A percentile compares a stretch with the other conserved stretches of the same genome.
Evolutionary conservation across 2,113 vertebrate species (phyloP).

Genomic region (Podiceps cristatus): DNA sequence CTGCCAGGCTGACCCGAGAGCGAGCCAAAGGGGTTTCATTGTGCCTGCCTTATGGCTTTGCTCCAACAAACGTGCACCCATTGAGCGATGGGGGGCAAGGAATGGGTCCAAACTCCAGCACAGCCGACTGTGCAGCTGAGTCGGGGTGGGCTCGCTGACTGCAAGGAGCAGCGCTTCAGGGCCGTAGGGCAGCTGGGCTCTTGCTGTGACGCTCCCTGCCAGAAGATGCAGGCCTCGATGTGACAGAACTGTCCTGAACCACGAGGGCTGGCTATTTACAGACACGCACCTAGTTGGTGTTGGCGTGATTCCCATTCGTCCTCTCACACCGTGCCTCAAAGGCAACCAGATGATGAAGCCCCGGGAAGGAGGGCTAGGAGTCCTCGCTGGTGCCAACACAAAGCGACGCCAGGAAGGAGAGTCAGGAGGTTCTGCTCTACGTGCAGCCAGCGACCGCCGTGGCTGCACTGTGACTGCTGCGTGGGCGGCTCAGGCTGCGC

Average conservation of each 20-base stretch:
- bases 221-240: background rate
- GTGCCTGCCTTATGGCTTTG: background rate
- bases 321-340: background rate
- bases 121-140: background rate
- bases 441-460: background rate
- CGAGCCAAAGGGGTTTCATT: background rate
- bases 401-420: background rate
- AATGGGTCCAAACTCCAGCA: background rate
- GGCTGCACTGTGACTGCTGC: background rate
- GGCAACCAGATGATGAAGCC: background rate
- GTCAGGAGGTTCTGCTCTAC: background rate
- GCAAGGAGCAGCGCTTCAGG: background rate
- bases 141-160: background rate
- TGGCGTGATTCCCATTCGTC: background rate
- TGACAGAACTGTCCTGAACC: background rate
- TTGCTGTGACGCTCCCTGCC: rapidly evolving
- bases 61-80: background rate
- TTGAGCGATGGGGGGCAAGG: rapidly evolving
- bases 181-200: background rate
- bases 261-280: background rate
- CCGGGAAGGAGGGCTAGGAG: background rate
- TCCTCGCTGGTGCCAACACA: background rate
- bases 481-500: background rate
- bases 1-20: background rate
- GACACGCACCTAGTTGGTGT: background rate